phyloP scores from a whole-genome alignment of 2,888 invertebrate species.

The Lydus trimaculatus region DNA sequence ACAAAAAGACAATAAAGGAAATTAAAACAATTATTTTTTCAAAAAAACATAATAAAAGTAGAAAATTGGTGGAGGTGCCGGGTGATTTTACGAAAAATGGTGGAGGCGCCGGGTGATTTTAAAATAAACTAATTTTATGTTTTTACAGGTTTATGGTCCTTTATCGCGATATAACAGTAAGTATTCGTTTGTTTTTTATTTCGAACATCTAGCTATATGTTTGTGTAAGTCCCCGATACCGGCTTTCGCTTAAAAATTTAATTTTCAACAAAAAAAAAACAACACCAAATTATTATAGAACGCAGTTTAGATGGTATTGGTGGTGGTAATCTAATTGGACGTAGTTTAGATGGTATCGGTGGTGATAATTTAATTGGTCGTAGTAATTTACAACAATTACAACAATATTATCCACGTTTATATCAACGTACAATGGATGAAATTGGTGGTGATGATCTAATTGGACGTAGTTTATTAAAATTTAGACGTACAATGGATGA shows the following conservation, averaged over 20 bases:
- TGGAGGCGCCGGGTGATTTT: too few species aligned
- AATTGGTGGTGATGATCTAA: conserved; percentile 32
- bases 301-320: conserved; percentile 35
- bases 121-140: background rate
- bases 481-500: conserved; percentile 13
- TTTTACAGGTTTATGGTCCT: conserved; percentile 4
- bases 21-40: too few species aligned
- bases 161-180: conserved; percentile 1
- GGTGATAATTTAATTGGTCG: conserved; percentile 34
- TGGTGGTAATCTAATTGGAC: conserved; percentile 34
- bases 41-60: too few species aligned
- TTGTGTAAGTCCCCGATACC: background rate
- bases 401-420: background rate
- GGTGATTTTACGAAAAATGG: background rate
- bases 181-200: background rate
- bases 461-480: conserved; percentile 24
- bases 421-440: conserved; percentile 11
- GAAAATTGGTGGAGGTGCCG: conserved; percentile 1
- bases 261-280: background rate
- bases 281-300: background rate
- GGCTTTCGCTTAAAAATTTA: background rate
- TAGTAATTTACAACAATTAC: background rate
- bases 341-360: conserved; percentile 38
- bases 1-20: too few species aligned
- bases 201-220: background rate